phyloP scores from a whole-genome alignment of 2,888 invertebrate genomes.

The Spodoptera picta region DNA sequence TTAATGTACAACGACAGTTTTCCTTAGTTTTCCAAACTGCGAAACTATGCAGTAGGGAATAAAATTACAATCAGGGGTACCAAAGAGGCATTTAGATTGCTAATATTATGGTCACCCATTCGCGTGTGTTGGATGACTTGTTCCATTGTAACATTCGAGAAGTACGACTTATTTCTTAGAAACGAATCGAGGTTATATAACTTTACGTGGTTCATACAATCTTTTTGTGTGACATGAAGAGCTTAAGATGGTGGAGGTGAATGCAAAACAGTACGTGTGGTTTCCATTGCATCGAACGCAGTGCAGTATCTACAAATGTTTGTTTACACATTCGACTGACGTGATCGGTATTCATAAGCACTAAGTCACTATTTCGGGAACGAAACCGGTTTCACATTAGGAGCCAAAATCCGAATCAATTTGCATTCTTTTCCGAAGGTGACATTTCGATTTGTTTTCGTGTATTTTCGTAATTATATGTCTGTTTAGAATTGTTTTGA shows the following conservation, averaged over 20 bases:
- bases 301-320: constrained; percentile 42
- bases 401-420: constrained; percentile 27
- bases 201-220: constrained; percentile 28
- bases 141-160: constrained; percentile 38
- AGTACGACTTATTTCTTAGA: constrained; percentile 28
- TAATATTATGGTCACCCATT: constrained; percentile 36
- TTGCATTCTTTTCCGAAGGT: constrained; percentile 34
- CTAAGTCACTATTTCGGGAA: constrained; percentile 46
- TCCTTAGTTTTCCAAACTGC: constrained; percentile 8
- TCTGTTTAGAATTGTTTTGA: constrained; percentile 9
- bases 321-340: constrained; percentile 51
- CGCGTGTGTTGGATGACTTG: constrained; percentile 35
- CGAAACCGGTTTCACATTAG: constrained; percentile 41
- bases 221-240: constrained; percentile 37
- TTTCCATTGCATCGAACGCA: constrained; percentile 47
- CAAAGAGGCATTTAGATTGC: constrained; percentile 36
- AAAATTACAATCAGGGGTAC: constrained; percentile 36
- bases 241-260: constrained; percentile 38
- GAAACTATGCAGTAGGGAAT: constrained; percentile 22
- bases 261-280: constrained; percentile 50
- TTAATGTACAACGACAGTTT: constrained; percentile 1
- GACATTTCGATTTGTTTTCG: constrained; percentile 23
- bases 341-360: constrained; percentile 53
- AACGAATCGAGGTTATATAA: constrained; percentile 38
- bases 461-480: constrained; percentile 5